Percentiles rank a stretch among this genome's conserved stretches.
Conservation (phyloP, 2,888 invertebrate species). For the Meganola albula region DNA sequence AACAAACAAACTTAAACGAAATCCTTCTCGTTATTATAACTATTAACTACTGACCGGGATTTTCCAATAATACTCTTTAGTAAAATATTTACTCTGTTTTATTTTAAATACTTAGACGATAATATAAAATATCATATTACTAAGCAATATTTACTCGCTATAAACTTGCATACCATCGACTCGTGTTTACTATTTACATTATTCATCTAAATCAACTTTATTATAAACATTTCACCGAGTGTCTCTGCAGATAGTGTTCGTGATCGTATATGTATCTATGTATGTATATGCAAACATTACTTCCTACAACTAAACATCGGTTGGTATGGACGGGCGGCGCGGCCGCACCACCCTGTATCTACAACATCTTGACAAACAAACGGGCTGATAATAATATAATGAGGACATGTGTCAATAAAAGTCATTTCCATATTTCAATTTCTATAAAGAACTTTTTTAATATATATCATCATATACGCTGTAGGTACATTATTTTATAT, state of each 20-base stretch:
- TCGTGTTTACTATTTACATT: constrained; percentile 29
- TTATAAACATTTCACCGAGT: constrained; percentile 25
- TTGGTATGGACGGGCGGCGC: constrained; percentile 7
- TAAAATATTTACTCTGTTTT: constrained; percentile 73
- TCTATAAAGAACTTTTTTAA: constrained; percentile 74
- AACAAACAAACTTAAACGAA: constrained; percentile 29
- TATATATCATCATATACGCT: constrained; percentile 72
- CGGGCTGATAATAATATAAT: constrained; percentile 13
- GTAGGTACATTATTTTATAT: constrained; percentile 75
- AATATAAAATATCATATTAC: constrained; percentile 70
- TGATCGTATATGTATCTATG: constrained; percentile 19
- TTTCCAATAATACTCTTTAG: constrained; percentile 56
- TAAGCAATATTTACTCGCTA: constrained; percentile 59
- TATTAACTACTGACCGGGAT: constrained; percentile 51
- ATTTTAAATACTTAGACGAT: constrained; percentile 68
- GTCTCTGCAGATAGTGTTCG: constrained; percentile 10
- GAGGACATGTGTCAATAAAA: constrained; percentile 63
- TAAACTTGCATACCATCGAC: constrained; percentile 36
- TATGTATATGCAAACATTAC: constrained; percentile 20
- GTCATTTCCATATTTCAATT: constrained; percentile 66
- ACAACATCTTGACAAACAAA: constrained; percentile 9
- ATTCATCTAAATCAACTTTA: constrained; percentile 27
- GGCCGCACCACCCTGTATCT: constrained; percentile 1
- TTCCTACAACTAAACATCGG: constrained; percentile 23
- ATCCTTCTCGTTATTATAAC: constrained; percentile 30